Base-by-base conservation (phyloP, 2,888 invertebrate species). In the Carabus problematicus region DNA sequence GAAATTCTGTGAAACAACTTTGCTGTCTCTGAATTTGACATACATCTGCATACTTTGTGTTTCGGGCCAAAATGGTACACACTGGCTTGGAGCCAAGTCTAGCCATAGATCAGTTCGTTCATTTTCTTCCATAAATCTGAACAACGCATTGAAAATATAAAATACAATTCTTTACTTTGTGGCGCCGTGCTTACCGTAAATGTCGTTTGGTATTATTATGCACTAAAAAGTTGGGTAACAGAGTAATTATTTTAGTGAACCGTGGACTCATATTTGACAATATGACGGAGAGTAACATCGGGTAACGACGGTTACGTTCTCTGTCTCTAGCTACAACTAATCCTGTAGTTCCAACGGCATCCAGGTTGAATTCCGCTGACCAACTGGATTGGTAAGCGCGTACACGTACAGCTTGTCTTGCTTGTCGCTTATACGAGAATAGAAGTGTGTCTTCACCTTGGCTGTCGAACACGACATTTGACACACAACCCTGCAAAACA, bases 31-130 rank as follows among this genome's bases (percentile, higher is more conserved):
- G 79, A 88, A 89, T 81, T 93, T 92, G 74, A 92, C 89, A 75
- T 90, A 90, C 90, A 94, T 91, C 73, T 86, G 87, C 90, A 92
- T 90, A 0, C 90, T 89, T 71, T 91, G 89, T 0, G 93, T 93
- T 75, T 90, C 90, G 0, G 93, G 94, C 93, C 93, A 94, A 81
- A 92, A 93, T 7, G 92, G 86, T 12, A 88, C 81, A 74, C 89
- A 90, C 80, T 91, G 89, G 71, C 86, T 85, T 0, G 91, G 88
- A 0, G 86, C 82, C 14, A 93, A 82, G 81, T 93, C 93, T 61
- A 90, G 86, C 94, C 93, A 94, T 8, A 94, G 83, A 80, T 94
- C 94, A 0, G 92, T 91, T 49, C 90, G 87, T 77, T 93, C 93
- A 76, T 93, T 93, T 79, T 92, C 91, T 77, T 94, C 93, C 93